These are phyloP conservation scores for Aphodius granarius DNA, from an alignment of 2,888 invertebrate species.

Conservation along the genomic window DNA sequence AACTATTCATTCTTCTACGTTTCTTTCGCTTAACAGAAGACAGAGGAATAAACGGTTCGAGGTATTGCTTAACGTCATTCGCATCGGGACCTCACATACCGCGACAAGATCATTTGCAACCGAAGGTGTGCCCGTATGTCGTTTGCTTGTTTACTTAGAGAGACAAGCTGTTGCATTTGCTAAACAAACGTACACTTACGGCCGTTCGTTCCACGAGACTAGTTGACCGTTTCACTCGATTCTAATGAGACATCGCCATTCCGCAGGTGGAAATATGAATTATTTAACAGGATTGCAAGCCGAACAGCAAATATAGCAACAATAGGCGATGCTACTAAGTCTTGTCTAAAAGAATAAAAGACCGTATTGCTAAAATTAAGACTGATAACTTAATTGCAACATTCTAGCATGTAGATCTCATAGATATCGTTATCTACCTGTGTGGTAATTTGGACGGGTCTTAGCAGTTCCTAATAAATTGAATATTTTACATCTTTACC, in stretches of 20 bases:
- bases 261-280: background rate
- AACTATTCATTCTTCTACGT: no score
- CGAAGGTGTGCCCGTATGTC: slow-evolving; percentile 21
- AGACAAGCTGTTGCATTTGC: background rate
- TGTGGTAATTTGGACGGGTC: background rate
- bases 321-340: background rate
- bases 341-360: background rate
- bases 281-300: background rate
- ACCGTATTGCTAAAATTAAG: background rate
- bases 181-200: background rate
- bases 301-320: background rate
- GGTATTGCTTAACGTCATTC: background rate
- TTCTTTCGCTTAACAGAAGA: background rate
- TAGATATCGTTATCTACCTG: background rate
- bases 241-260: background rate
- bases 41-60: background rate
- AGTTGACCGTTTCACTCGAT: background rate
- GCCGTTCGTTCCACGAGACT: background rate
- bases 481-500: background rate
- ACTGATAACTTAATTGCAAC: background rate
- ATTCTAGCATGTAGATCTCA: background rate
- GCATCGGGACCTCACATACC: slow-evolving; percentile 28
- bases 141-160: background rate
- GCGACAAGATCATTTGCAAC: slow-evolving; percentile 29
- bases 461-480: background rate